Evolutionary conservation across 2,888 invertebrate species (phyloP).

Genomic region (Lycia hirtaria): DNA sequence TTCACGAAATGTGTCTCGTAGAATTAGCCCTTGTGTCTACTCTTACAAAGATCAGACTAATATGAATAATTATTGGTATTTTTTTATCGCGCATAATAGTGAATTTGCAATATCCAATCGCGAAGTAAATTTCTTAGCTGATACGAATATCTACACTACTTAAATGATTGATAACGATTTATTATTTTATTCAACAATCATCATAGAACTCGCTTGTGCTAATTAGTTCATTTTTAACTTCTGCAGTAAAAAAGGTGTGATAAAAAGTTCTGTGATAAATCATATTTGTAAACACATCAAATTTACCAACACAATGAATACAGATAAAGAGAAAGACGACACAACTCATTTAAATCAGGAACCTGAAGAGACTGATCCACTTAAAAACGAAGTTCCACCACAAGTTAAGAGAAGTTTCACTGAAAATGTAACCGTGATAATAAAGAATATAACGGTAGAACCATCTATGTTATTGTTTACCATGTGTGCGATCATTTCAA

Average conservation of each 20-base stretch:
- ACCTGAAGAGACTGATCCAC: conserved; percentile 41
- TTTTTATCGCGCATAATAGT: conserved; percentile 1
- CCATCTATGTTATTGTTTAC: conserved; percentile 64
- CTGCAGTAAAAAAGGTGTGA: conserved; percentile 28
- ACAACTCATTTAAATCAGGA: conserved; percentile 24
- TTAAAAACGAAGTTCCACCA: conserved; percentile 30
- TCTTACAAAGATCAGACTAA: conserved; percentile 19
- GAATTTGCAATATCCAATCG: conserved; percentile 15
- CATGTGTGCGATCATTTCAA: conserved; percentile 73
- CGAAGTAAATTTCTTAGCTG: conserved; percentile 11
- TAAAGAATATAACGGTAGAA: conserved; percentile 66
- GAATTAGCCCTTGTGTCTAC: conserved; percentile 30
- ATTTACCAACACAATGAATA: conserved; percentile 25
- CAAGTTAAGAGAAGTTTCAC: conserved; percentile 45
- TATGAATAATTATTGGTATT: neutral
- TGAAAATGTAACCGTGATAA: conserved; percentile 45
- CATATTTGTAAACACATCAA: neutral
- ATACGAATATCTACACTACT: conserved; percentile 25
- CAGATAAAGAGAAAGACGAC: conserved; percentile 13
- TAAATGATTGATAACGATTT: conserved; percentile 25
- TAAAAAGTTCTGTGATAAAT: conserved; percentile 10
- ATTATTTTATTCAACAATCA: conserved; percentile 16
- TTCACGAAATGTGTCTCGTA: neutral
- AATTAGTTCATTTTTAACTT: conserved; percentile 28
- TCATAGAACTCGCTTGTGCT: conserved; percentile 12